Conservation (phyloP, 2,888 invertebrate species). For the Caenorhabditis sp. region DNA sequence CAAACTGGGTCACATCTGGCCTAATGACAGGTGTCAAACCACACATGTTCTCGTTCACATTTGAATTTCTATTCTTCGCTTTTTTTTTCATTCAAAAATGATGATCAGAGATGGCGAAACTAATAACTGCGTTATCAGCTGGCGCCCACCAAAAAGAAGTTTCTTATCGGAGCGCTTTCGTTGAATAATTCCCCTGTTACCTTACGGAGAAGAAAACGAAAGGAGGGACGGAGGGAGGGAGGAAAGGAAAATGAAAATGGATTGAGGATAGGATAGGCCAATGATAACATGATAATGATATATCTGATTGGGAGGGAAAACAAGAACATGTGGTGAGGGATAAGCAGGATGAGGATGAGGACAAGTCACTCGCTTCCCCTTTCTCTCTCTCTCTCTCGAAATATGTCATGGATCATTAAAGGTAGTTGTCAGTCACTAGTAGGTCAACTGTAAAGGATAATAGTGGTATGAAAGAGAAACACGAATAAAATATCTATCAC, state of each 20-base stretch:
- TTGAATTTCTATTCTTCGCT: too few relatives aligned
- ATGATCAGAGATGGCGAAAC: conserved; percentile 39
- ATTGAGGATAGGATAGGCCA: conserved; percentile 24
- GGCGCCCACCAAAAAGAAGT: background rate
- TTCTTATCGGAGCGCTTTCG: conserved; percentile 25
- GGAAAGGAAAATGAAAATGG: conserved; percentile 2
- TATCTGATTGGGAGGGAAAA: conserved; percentile 36
- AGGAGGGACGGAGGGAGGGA: conserved; percentile 2
- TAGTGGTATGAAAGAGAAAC: too few relatives aligned
- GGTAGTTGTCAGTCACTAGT: too few relatives aligned
- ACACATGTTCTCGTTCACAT: conserved; percentile 10
- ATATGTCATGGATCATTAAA: conserved; percentile 32
- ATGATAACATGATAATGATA: conserved; percentile 50
- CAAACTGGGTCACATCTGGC: background rate
- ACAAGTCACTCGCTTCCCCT: too few relatives aligned
- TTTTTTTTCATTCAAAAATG: conserved; percentile 5
- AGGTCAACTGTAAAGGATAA: conserved; percentile 29
- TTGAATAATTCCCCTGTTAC: conserved; percentile 30
- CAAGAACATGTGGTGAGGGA: conserved; percentile 25
- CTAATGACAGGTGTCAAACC: conserved; percentile 7
- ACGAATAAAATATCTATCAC: too few relatives aligned
- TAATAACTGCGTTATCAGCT: conserved; percentile 41
- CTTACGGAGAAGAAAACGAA: conserved; percentile 8
- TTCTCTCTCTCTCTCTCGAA: too few relatives aligned
- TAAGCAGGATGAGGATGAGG: background rate